A percentile compares a stretch with the other conserved stretches of the same genome.
phyloP scores from a whole-genome alignment of 1,140 invertebrate species.

The Pogonomyrmex barbatus region DNA sequence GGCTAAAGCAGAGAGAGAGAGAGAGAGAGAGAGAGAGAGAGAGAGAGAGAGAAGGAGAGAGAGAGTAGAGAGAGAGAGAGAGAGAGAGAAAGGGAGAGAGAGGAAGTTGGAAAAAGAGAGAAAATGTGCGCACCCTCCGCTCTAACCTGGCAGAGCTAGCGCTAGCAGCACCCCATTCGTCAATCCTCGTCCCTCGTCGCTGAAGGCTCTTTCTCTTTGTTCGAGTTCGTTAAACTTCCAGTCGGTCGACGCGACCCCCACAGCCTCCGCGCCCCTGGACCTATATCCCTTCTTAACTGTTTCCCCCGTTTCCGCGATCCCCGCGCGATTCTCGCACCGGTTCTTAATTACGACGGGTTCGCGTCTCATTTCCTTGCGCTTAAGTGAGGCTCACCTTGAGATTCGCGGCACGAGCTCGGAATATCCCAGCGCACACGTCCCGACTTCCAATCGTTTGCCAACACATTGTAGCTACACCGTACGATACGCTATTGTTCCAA shows the following conservation, averaged over 20 bases:
- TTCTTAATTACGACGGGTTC: constrained; percentile 47
- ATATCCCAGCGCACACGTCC: background rate
- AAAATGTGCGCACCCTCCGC: constrained; percentile 64
- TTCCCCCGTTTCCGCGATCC: constrained; percentile 25
- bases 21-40: constrained; percentile 43
- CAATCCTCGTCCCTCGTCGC: constrained; percentile 70
- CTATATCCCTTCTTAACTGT: constrained; percentile 54
- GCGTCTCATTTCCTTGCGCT: constrained; percentile 46
- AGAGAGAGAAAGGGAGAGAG: constrained; percentile 56
- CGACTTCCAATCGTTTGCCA: background rate
- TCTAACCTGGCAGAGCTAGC: constrained; percentile 61
- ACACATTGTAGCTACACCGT: background rate
- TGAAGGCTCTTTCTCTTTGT: constrained; percentile 73
- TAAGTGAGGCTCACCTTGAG: constrained; percentile 32
- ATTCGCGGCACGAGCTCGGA: background rate
- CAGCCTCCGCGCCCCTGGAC: constrained; percentile 13
- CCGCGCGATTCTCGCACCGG: background rate
- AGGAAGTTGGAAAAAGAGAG: constrained; percentile 55
- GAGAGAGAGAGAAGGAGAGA: constrained; percentile 45
- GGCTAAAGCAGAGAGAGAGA: constrained; percentile 58
- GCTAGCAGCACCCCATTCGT: constrained; percentile 73
- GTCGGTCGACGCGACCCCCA: constrained; percentile 55
- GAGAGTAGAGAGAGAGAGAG: constrained; percentile 49
- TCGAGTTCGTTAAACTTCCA: constrained; percentile 79
- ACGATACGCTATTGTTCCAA: background rate